A percentile compares a stretch with the other conserved stretches of the same genome.
Evolutionary conservation across 2,888 invertebrate species (phyloP).

Genomic region (Dilophus febrilis): DNA sequence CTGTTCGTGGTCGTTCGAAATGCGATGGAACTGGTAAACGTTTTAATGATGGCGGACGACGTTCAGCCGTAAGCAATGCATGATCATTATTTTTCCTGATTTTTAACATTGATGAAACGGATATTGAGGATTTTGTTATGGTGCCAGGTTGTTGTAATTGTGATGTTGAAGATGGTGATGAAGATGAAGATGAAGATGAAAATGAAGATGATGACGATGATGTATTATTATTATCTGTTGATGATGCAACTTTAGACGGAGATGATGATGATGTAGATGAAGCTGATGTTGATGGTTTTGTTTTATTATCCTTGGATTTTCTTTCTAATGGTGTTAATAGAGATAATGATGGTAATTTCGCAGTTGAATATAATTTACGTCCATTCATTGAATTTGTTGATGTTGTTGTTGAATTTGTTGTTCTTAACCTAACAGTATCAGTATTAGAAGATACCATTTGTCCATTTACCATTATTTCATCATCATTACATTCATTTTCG

Average conservation of each 20-base stretch:
- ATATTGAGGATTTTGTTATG: too few species aligned
- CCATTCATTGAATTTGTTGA: too few species aligned
- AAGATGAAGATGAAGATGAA: too few species aligned
- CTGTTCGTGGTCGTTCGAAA: slow-evolving; percentile 31
- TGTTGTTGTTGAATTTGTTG: background rate
- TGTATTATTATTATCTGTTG: background rate
- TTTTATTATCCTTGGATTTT: too few species aligned
- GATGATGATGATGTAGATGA: background rate
- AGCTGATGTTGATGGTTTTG: too few species aligned
- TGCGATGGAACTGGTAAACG: slow-evolving; percentile 25
- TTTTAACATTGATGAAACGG: background rate
- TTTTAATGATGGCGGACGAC: slow-evolving; percentile 22
- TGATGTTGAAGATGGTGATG: too few species aligned
- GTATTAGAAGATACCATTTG: slow-evolving; percentile 5
- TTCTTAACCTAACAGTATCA: too few species aligned
- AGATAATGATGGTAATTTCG: too few species aligned
- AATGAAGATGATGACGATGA: too few species aligned
- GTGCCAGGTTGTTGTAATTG: too few species aligned
- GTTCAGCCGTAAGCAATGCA: slow-evolving; percentile 22
- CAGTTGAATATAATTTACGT: too few species aligned
- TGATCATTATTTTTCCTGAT: slow-evolving; percentile 14
- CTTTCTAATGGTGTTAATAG: too few species aligned
- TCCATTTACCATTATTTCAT: background rate
- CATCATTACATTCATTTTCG: slow-evolving; percentile 19
- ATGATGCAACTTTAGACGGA: background rate